Base-by-base conservation (phyloP, 2,888 invertebrate genomes). In the Leptodirus hochenwartii region DNA sequence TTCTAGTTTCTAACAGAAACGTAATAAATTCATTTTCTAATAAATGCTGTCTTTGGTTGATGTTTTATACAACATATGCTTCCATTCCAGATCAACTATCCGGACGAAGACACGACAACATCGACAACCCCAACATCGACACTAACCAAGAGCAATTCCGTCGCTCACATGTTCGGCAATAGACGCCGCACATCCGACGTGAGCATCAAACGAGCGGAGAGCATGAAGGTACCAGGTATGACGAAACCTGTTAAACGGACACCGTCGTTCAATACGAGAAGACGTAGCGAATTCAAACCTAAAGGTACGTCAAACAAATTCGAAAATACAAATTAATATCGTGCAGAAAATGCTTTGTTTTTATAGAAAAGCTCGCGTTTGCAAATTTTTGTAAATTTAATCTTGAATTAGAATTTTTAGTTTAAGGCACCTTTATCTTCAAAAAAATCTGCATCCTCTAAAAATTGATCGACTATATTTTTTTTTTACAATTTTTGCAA, bases 221-320 rank as follows among this genome's bases (percentile, higher is more conserved):
- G 85, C 51, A 87, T 88, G 85, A 82, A 79, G 48, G 68, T 75
- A 17, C 61, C 67, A n/a, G 43, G 46, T 4, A 40, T 39, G 17
- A 38, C 37, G 10, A 88, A 85, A 53, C 80, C 80, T 30, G 71
- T 82, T 0, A 88, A 87, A 49, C 69, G 90, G 38, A 91, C 90
- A 0, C 88, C 95, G 1, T 91, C 90, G 39, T 93, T 96, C 58
- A 95, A 87, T 15, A 93, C 95, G 0, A 68, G 90, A 8, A 66
- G 88, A 34, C 66, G 87, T 38, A 80, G 82, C 49, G 88, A 87
- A 51, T 85, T 90, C 65, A 64, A 80, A 9, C 69, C 41, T 73
- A 47, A 71, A 75, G 37, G 65, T 63, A 39, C 5, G 27, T 20
- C n/a, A 22, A 23, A 28, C 8, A 10, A 9, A 24, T 24, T 24